Percentiles rank a stretch among this genome's conserved stretches.
Evolutionary conservation across 2,888 invertebrate species (phyloP).

Genomic region (Rotaria socialis): DNA sequence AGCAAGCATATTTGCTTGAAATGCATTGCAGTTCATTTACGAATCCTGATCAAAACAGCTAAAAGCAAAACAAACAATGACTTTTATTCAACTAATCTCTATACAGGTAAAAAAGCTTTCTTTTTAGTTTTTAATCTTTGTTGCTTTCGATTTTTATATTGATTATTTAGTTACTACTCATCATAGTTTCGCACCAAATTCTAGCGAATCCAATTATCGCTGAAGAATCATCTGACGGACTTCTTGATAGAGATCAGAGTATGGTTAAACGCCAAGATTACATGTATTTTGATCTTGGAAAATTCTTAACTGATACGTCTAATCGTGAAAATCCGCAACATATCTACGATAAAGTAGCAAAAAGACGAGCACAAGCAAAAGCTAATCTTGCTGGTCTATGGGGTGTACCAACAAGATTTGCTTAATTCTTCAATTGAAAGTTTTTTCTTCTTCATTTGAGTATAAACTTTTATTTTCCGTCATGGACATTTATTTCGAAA

Average conservation of each 20-base stretch:
- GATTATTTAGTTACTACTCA: background rate
- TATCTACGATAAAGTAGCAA: background rate
- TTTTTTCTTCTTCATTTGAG: background rate
- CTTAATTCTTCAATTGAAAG: background rate
- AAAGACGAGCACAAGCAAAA: background rate
- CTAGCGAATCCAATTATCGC: background rate
- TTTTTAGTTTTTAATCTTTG: background rate
- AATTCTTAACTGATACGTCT: background rate
- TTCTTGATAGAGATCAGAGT: background rate
- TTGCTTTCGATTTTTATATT: background rate
- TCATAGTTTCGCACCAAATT: background rate
- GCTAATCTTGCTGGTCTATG: conserved; percentile 12
- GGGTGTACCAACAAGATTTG: conserved; percentile 1
- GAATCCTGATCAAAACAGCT: background rate
- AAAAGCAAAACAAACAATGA: background rate
- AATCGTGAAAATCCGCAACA: background rate
- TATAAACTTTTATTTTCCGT: background rate
- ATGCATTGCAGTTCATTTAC: background rate
- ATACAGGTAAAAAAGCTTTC: background rate
- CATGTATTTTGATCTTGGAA: background rate
- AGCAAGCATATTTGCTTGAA: background rate
- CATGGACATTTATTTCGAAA: background rate
- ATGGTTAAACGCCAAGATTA: background rate
- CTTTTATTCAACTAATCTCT: background rate
- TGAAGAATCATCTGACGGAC: background rate